A percentile compares a stretch with the other conserved stretches of the same genome.
Conservation (phyloP, 2,888 invertebrate species). For the Plebejus argus region DNA sequence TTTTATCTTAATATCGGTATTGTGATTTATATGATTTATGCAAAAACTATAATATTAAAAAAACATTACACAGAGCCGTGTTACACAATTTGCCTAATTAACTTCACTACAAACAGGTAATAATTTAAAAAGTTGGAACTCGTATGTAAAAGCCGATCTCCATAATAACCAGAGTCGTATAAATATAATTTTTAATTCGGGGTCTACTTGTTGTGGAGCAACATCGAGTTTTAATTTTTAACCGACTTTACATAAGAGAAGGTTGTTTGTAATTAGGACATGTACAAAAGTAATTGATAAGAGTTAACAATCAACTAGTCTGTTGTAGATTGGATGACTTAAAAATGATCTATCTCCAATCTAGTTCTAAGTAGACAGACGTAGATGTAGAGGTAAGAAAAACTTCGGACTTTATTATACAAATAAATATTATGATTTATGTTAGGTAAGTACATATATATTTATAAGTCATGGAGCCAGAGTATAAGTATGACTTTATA, state of each 20-base stretch:
- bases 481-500: too few species aligned
- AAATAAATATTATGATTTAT: too few species aligned
- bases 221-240: neutral
- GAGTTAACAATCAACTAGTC: too few species aligned
- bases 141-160: slow-evolving; percentile 13
- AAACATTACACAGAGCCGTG: neutral
- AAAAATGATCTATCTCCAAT: neutral
- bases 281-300: neutral
- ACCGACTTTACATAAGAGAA: neutral
- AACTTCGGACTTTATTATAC: too few species aligned
- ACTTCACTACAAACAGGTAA: neutral
- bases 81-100: slow-evolving; percentile 6
- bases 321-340: neutral
- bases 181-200: neutral
- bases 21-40: neutral
- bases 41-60: neutral
- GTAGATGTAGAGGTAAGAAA: too few species aligned
- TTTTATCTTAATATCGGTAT: neutral
- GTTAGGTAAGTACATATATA: too few species aligned
- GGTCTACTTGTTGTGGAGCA: neutral
- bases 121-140: neutral
- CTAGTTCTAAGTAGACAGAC: neutral
- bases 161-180: slow-evolving; percentile 2
- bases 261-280: neutral
- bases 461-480: too few species aligned